Evolutionary conservation across 64 coral and sea anemone genomes (phyloP).

Genomic region (Montipora cactus): DNA sequence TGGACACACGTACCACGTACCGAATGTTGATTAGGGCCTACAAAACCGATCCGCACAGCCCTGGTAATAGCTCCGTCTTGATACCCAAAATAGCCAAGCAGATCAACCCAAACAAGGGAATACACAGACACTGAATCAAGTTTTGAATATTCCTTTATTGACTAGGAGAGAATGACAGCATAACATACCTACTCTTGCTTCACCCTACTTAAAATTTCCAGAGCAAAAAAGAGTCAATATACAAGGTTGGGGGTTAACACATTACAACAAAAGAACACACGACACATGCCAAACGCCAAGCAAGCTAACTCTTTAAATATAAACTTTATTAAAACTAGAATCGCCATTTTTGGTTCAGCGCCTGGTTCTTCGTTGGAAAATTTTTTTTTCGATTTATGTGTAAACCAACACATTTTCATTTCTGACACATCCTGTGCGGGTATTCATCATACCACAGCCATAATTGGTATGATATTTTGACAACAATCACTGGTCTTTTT

Average conservation of each 20-base stretch:
- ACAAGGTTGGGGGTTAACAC: slow-evolving; percentile 9
- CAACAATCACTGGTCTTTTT: slow-evolving; percentile 37
- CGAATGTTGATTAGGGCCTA: too few relatives aligned
- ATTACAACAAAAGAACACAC: not conserved
- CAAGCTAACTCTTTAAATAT: slow-evolving; percentile 31
- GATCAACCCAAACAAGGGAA: not conserved
- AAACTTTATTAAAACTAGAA: slow-evolving; percentile 46
- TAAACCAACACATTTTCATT: slow-evolving; percentile 28
- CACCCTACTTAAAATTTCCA: slow-evolving; percentile 36
- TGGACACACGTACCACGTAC: too few relatives aligned
- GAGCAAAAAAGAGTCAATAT: slow-evolving; percentile 28
- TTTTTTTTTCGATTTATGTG: not conserved
- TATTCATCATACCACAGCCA: not conserved
- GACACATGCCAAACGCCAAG: slow-evolving; percentile 6
- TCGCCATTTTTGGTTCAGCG: not conserved
- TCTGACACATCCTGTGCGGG: slow-evolving; percentile 26
- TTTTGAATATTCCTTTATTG: slow-evolving; percentile 45
- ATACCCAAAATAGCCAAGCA: not conserved
- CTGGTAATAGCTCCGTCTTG: too few relatives aligned
- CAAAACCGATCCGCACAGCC: too few relatives aligned
- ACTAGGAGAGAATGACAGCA: slow-evolving; percentile 14
- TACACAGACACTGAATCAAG: not conserved
- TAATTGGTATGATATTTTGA: not conserved
- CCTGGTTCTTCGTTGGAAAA: not conserved
- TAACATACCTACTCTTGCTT: not conserved